Percentiles rank a stretch among this genome's conserved stretches.
Evolutionary conservation across 1,140 invertebrate species (phyloP).

Genomic region (Lepidotrigona ventralis): DNA sequence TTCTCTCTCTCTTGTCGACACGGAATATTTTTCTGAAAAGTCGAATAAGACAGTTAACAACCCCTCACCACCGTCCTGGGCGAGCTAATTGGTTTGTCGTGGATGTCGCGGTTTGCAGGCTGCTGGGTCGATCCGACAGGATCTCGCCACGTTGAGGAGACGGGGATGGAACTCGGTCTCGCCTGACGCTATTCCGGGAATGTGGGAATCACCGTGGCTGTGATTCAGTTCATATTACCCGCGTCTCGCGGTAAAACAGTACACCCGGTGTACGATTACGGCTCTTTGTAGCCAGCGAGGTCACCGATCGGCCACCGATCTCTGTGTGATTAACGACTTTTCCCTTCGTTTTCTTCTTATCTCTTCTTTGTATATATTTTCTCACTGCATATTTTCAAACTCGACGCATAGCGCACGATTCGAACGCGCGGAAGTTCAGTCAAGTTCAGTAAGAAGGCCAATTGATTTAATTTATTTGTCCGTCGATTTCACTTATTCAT

Average conservation of each 20-base stretch:
- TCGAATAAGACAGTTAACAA: slow-evolving; percentile 27
- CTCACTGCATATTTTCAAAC: too few relatives aligned
- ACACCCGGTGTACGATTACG: slow-evolving; percentile 46
- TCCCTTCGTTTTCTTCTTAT: background rate
- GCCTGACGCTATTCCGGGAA: slow-evolving; percentile 43
- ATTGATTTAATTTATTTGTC: too few relatives aligned
- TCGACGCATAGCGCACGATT: too few relatives aligned
- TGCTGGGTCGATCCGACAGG: background rate
- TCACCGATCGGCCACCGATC: slow-evolving; percentile 23
- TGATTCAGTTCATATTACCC: slow-evolving; percentile 41
- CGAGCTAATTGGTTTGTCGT: slow-evolving; percentile 72
- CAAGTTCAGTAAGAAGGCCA: too few relatives aligned
- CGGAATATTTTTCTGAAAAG: slow-evolving; percentile 58
- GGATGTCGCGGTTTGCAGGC: slow-evolving; percentile 36
- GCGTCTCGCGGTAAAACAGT: slow-evolving; percentile 37
- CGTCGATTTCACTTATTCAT: too few relatives aligned
- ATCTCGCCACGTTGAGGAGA: background rate
- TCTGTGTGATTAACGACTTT: slow-evolving; percentile 30
- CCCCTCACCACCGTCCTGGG: slow-evolving; percentile 40
- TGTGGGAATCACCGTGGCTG: slow-evolving; percentile 46
- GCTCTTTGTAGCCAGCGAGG: slow-evolving; percentile 32
- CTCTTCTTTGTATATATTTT: too few relatives aligned
- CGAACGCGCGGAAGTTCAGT: too few relatives aligned
- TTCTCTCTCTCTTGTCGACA: background rate
- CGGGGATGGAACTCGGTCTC: slow-evolving; percentile 6